phyloP scores from a whole-genome alignment of 2,113 vertebrate species.

The Reinhardtius hippoglossoides region DNA sequence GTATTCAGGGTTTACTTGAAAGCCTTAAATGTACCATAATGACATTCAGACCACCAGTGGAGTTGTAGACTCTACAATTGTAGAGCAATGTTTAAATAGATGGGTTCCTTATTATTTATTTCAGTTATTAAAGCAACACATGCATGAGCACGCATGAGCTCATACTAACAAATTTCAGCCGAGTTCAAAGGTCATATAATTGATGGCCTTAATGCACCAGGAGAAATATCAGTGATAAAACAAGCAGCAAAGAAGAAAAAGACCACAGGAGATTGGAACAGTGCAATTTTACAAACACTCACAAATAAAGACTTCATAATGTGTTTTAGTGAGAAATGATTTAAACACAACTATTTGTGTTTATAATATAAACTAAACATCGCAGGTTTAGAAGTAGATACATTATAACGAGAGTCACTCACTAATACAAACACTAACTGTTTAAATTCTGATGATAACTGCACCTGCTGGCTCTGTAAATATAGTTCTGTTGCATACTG shows the following conservation, averaged over 20 bases:
- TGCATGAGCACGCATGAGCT: not conserved
- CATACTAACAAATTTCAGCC: not conserved
- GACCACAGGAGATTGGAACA: not conserved
- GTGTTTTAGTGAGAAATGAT: not conserved
- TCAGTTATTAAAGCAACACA: not conserved
- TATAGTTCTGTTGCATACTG: not conserved
- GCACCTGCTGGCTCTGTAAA: slow-evolving; percentile 6
- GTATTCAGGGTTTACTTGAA: not conserved
- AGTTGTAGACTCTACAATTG: not conserved
- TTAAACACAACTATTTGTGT: not conserved
- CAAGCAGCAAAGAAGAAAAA: not conserved
- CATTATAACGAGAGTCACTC: not conserved
- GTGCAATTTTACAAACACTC: not conserved
- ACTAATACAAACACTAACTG: not conserved
- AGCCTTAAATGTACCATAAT: not conserved
- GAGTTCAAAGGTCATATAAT: not conserved
- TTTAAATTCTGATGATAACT: not conserved
- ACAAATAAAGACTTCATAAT: not conserved
- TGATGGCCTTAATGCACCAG: not conserved
- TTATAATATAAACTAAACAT: not conserved
- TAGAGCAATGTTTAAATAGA: not conserved
- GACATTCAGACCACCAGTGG: not conserved
- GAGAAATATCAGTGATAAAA: not conserved
- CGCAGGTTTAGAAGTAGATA: not conserved
- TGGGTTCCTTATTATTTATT: not conserved